A percentile compares a stretch with the other conserved stretches of the same genome.
Evolutionary conservation across 2,888 invertebrate genomes (phyloP).

Genomic region (Erebia aethiops): DNA sequence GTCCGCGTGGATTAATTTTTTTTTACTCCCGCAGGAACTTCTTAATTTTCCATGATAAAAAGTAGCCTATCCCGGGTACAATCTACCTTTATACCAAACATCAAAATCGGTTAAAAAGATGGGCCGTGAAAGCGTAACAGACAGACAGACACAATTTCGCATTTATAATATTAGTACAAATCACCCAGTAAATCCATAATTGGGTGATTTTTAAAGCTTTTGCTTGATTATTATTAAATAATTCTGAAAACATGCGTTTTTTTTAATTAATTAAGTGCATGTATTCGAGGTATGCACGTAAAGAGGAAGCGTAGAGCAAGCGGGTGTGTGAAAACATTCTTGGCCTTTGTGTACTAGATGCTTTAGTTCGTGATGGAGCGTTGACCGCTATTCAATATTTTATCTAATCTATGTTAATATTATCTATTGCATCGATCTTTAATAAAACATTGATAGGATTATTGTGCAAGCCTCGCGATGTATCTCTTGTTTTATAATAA

Average conservation of each 20-base stretch:
- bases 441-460: slow-evolving; percentile 10
- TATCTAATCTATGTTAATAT: slow-evolving; percentile 29
- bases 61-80: too few relatives aligned
- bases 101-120: too few relatives aligned
- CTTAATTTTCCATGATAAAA: too few relatives aligned
- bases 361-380: slow-evolving; percentile 32
- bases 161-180: too few relatives aligned
- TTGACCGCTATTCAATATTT: slow-evolving; percentile 31
- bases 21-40: too few relatives aligned
- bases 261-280: background rate
- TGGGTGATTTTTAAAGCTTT: too few relatives aligned
- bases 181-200: too few relatives aligned
- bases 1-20: too few relatives aligned
- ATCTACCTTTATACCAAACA: too few relatives aligned
- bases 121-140: too few relatives aligned
- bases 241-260: background rate
- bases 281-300: background rate
- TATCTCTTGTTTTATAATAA: slow-evolving; percentile 13
- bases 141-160: too few relatives aligned
- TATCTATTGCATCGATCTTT: slow-evolving; percentile 25
- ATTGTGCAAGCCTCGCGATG: slow-evolving; percentile 6
- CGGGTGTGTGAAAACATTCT: slow-evolving; percentile 40
- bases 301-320: background rate
- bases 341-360: slow-evolving; percentile 59
- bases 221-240: too few relatives aligned